phyloP scores from a whole-genome alignment of 2,888 invertebrate species.

The Tiphia femorata region DNA sequence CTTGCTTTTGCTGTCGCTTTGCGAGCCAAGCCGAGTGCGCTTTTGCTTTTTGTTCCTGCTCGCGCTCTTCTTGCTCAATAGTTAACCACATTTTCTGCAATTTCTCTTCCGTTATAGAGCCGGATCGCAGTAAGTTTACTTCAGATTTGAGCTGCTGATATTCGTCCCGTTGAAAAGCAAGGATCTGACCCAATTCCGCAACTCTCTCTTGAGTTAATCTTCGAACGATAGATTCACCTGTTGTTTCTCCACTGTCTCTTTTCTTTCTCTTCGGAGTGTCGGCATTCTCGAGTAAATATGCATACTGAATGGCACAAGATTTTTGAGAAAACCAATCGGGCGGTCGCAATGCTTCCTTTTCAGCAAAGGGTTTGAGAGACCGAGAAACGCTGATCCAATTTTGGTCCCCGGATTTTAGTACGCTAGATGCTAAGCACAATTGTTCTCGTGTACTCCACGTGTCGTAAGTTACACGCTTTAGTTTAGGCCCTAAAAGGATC shows the following conservation, averaged over 20 bases:
- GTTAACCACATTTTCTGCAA: conserved; percentile 81
- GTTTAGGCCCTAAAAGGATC: conserved; percentile 61
- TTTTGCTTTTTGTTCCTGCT: conserved; percentile 77
- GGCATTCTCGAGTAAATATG: conserved; percentile 82
- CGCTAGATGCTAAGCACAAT: conserved; percentile 87
- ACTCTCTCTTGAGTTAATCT: conserved; percentile 83
- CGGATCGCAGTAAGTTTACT: conserved; percentile 72
- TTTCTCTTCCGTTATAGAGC: conserved; percentile 78
- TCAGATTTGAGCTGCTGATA: conserved; percentile 81
- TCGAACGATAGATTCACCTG: conserved; percentile 83
- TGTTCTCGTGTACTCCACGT: conserved; percentile 90
- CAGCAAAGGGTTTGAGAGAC: conserved; percentile 82
- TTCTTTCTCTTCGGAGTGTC: conserved; percentile 90
- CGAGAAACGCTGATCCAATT: conserved; percentile 93
- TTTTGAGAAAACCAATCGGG: conserved; percentile 92
- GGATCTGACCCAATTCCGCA: conserved; percentile 79
- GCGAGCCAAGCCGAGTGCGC: conserved; percentile 66
- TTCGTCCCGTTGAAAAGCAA: conserved; percentile 80
- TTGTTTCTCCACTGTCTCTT: conserved; percentile 79
- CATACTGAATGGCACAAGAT: conserved; percentile 92
- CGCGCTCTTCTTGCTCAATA: conserved; percentile 81
- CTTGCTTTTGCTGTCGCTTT: conserved; percentile 62
- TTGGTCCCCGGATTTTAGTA: conserved; percentile 87
- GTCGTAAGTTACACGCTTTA: conserved; percentile 83
- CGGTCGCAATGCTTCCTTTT: conserved; percentile 76